Evolutionary conservation across 2,113 vertebrate species (phyloP).

Genomic region (Sterna hirundo): DNA sequence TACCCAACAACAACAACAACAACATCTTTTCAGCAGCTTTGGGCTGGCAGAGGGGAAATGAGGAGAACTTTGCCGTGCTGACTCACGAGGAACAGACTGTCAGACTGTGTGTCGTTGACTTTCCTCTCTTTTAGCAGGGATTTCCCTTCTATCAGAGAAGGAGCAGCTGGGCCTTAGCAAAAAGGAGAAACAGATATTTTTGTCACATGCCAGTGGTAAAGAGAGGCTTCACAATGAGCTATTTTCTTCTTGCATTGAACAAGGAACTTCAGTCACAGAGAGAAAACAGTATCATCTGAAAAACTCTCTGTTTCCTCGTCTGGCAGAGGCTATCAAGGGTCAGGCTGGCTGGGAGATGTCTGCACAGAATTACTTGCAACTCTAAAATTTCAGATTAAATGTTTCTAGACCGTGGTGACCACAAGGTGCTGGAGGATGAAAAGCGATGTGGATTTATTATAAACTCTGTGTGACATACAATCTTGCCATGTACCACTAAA

Average conservation of each 20-base stretch:
- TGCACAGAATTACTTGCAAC: background rate
- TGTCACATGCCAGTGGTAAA: background rate
- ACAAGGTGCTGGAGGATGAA: background rate
- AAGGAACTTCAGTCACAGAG: slow-evolving; percentile 11
- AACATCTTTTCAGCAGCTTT: background rate
- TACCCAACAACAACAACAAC: background rate
- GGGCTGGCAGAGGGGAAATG: background rate
- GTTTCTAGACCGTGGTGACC: background rate
- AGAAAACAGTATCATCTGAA: slow-evolving; percentile 2
- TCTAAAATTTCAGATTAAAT: background rate
- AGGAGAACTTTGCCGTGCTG: background rate
- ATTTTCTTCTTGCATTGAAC: background rate
- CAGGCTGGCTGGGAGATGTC: background rate
- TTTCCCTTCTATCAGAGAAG: background rate
- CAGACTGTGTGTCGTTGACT: background rate
- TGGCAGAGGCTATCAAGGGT: background rate
- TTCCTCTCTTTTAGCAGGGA: background rate
- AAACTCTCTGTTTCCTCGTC: background rate
- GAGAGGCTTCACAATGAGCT: slow-evolving; percentile 10
- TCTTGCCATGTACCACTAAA: background rate
- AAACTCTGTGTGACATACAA: background rate
- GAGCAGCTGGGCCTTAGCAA: background rate
- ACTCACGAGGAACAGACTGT: background rate
- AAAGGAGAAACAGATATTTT: slow-evolving; percentile 20
- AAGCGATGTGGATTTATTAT: background rate